Evolutionary conservation across 37 sponge, comb jelly and placozoan genomes (phyloP).

Genomic region (Lycopodina hypogea): DNA sequence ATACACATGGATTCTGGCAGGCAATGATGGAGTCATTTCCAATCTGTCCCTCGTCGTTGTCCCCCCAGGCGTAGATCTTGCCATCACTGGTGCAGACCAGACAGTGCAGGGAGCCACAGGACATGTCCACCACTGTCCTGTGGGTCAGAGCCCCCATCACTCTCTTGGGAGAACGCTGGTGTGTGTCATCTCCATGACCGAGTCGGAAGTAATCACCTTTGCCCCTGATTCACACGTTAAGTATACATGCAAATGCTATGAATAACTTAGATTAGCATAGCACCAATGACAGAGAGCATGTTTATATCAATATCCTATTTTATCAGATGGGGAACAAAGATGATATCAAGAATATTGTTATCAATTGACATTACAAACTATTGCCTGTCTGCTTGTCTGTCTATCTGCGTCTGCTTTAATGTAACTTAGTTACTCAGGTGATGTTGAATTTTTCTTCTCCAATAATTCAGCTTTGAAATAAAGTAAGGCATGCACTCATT

Average conservation of each 20-base stretch:
- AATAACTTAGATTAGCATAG: not conserved
- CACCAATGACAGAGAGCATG: not conserved
- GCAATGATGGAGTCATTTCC: constrained; percentile 82
- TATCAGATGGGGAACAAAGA: no score
- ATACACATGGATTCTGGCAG: constrained; percentile 62
- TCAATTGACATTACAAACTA: no score
- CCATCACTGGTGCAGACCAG: constrained; percentile 71
- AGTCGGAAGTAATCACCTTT: constrained; percentile 96
- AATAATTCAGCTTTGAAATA: no score
- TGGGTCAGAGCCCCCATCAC: constrained; percentile 68
- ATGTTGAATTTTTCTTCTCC: no score
- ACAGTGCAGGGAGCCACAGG: constrained; percentile 92
- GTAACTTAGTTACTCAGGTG: no score
- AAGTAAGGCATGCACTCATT: no score
- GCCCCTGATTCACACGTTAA: constrained; percentile 65
- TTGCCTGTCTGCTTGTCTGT: no score
- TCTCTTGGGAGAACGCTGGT: constrained; percentile 80
- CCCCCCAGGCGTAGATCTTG: constrained; percentile 94
- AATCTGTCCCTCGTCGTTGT: constrained; percentile 97
- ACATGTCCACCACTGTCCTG: constrained; percentile 76
- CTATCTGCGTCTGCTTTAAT: no score
- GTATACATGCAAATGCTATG: no score
- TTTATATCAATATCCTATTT: no score
- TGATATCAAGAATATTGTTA: no score
- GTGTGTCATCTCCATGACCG: constrained; percentile 88